These are phyloP conservation scores for Esox lucius DNA, from an alignment of 2,797 vertebrate species.

Conservation along the genomic window DNA sequence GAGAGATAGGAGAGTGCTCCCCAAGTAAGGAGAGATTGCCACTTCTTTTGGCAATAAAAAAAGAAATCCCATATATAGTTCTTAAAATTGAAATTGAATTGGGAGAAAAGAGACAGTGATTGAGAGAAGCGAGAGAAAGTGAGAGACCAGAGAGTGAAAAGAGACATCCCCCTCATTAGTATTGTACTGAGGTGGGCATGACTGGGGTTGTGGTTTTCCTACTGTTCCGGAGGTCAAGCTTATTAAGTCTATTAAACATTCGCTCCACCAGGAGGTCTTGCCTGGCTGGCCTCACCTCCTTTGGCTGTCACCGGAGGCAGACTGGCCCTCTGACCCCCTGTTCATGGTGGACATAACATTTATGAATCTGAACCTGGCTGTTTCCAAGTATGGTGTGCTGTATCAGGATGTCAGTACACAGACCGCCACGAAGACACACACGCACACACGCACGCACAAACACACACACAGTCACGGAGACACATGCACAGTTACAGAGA, in stretches of 20 bases:
- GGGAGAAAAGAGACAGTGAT: not conserved
- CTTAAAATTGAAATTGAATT: too few relatives aligned
- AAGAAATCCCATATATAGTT: too few relatives aligned
- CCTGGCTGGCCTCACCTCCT: not conserved
- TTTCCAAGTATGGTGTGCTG: not conserved
- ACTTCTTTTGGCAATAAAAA: too few relatives aligned
- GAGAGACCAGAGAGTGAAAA: not conserved
- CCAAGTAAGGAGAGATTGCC: too few relatives aligned
- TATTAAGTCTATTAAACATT: not conserved
- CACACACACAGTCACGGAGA: not conserved
- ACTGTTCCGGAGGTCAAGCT: not conserved
- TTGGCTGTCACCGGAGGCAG: not conserved
- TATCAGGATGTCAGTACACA: not conserved
- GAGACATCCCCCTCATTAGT: constrained; percentile 1
- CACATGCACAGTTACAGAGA: too few relatives aligned
- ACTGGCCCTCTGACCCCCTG: not conserved
- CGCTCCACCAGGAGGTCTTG: not conserved
- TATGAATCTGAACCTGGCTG: not conserved
- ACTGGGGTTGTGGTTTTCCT: not conserved
- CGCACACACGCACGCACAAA: too few relatives aligned
- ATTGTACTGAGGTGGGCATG: not conserved
- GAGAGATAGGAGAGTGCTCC: too few relatives aligned
- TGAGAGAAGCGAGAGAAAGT: not conserved
- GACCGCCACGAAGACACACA: too few relatives aligned
- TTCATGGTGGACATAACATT: not conserved